Evolutionary conservation across 53 echinoderm and acorn worm species (phyloP).

Genomic region (Antedon mediterranea): DNA sequence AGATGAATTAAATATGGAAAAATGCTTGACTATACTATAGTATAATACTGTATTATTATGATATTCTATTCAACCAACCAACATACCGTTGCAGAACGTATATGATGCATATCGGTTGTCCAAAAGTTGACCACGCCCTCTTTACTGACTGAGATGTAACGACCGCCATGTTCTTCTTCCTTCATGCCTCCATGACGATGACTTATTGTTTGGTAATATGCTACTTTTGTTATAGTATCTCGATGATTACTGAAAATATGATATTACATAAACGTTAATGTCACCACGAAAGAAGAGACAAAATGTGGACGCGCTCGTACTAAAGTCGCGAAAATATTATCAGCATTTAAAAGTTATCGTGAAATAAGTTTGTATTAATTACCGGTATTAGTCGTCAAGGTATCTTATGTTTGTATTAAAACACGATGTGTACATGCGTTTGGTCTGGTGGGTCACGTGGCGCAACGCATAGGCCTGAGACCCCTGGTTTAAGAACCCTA

Average conservation of each 20-base stretch:
- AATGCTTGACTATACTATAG: neutral
- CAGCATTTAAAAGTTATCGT: too few relatives aligned
- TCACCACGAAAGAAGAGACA: too few relatives aligned
- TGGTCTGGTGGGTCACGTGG: too few relatives aligned
- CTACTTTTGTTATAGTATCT: conserved; percentile 65
- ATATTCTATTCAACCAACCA: neutral
- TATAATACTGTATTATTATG: neutral
- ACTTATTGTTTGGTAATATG: conserved; percentile 78
- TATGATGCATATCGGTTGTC: conserved; percentile 80
- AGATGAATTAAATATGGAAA: neutral
- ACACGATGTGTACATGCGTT: too few relatives aligned
- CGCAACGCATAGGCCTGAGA: too few relatives aligned
- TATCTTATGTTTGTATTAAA: too few relatives aligned
- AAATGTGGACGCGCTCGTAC: too few relatives aligned
- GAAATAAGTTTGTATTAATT: too few relatives aligned
- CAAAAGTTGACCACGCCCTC: conserved; percentile 95
- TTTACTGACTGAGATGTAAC: conserved; percentile 95
- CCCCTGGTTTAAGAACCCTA: too few relatives aligned
- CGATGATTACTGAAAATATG: conserved; percentile 53
- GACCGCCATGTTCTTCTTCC: conserved; percentile 82
- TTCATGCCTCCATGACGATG: conserved; percentile 58
- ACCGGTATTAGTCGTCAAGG: too few relatives aligned
- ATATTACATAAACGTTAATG: neutral
- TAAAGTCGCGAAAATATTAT: too few relatives aligned
- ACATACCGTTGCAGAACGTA: conserved; percentile 65